phyloP scores from a whole-genome alignment of 2,888 invertebrate species.

The Pachymerium ferrugineum region DNA sequence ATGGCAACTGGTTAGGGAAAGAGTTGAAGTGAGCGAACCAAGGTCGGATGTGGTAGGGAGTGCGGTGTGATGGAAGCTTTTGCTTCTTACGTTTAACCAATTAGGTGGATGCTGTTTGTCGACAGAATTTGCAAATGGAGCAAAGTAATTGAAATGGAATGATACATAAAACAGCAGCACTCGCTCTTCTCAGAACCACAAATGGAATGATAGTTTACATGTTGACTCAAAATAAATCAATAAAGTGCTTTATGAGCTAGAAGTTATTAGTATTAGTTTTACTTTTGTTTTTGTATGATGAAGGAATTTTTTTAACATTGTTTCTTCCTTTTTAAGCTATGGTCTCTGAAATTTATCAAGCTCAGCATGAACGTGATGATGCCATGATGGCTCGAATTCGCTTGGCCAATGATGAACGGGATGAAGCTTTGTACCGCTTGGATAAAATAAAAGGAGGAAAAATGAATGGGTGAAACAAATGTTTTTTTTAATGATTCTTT shows the following conservation, averaged over 20 bases:
- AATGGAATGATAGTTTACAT: conserved; percentile 7
- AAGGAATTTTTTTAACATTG: neutral
- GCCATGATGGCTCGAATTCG: conserved; percentile 15
- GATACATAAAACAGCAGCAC: conserved; percentile 10
- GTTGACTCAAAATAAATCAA: conserved; percentile 11
- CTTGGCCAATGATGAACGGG: neutral
- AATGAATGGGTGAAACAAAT: neutral
- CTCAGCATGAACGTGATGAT: conserved; percentile 12
- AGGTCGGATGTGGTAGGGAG: neutral
- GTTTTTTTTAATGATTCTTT: neutral
- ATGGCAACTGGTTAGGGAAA: neutral
- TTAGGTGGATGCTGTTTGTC: conserved; percentile 14
- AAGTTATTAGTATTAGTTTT: too few species aligned
- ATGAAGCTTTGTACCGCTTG: neutral
- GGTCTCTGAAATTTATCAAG: conserved; percentile 1
- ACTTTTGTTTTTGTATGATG: neutral
- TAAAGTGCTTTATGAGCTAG: neutral
- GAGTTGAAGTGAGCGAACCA: neutral
- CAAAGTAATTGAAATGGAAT: conserved; percentile 11
- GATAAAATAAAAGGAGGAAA: neutral
- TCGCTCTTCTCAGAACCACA: neutral
- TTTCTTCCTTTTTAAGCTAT: neutral
- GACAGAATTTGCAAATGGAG: conserved; percentile 14
- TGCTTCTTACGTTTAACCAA: conserved; percentile 19
- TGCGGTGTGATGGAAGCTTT: conserved; percentile 13